phyloP scores from a whole-genome alignment of 2,113 vertebrate species.

The Heliornis fulica region DNA sequence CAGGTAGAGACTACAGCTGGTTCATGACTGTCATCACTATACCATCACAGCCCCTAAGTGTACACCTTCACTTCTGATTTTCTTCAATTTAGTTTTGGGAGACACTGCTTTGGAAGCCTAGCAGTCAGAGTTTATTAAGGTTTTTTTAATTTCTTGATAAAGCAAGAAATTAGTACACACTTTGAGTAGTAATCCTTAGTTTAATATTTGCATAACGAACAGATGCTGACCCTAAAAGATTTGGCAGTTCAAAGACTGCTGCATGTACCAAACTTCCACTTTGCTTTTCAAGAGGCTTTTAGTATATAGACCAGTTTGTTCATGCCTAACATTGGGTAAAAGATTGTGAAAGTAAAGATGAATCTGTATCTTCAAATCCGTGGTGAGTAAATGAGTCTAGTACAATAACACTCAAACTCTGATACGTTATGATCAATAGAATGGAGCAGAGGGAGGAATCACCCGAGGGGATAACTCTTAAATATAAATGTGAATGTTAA shows the following conservation, averaged over 20 bases:
- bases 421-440: neutral
- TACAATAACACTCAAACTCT: neutral
- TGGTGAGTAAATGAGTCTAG: neutral
- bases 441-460: neutral
- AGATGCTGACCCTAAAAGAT: neutral
- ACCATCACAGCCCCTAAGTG: neutral
- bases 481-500: neutral
- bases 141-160: neutral
- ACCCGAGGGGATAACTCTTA: neutral
- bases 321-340: neutral
- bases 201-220: neutral
- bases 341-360: neutral
- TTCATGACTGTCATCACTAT: neutral
- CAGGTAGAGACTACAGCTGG: neutral
- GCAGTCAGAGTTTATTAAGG: neutral
- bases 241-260: neutral
- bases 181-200: neutral
- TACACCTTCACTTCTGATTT: neutral
- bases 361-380: neutral
- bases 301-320: neutral
- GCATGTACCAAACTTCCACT: neutral
- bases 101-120: neutral
- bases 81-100: neutral
- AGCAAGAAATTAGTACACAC: neutral
- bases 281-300: neutral